These are phyloP conservation scores for Pseudochirops corinnae DNA, from an alignment of 2,797 vertebrate species.

Conservation along the genomic window DNA sequence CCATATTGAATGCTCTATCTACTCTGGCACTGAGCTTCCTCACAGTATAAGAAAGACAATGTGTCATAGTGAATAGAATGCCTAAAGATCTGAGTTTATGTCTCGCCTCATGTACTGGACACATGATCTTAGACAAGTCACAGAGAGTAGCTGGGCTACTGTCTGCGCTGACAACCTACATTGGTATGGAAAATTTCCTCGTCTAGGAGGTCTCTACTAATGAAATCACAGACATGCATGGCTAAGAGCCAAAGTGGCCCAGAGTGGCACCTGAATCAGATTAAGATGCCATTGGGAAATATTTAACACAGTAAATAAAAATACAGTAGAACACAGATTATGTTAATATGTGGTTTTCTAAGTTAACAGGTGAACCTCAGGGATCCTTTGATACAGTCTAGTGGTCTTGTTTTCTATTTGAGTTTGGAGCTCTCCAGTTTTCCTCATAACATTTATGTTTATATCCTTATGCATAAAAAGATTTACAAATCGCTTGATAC, in stretches of 20 bases:
- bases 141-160: neutral
- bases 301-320: neutral
- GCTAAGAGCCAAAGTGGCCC: neutral
- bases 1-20: neutral
- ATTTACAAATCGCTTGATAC: slow-evolving; percentile 9
- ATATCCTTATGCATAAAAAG: neutral
- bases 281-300: neutral
- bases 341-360: neutral
- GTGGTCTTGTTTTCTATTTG: neutral
- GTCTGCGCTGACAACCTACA: neutral
- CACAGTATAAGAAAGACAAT: neutral
- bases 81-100: neutral
- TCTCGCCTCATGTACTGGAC: neutral
- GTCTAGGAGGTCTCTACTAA: neutral
- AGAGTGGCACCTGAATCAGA: neutral
- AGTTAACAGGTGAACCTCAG: neutral
- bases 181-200: neutral
- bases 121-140: neutral
- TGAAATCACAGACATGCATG: neutral
- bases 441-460: slow-evolving; percentile 20
- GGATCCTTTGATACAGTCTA: neutral
- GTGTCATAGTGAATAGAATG: neutral
- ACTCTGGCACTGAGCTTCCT: neutral
- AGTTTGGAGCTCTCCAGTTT: slow-evolving; percentile 12
- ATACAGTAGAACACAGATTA: neutral